These are phyloP conservation scores for Notolabrus celidotus DNA, from an alignment of 2,797 vertebrate genomes.

Conservation along the genomic window DNA sequence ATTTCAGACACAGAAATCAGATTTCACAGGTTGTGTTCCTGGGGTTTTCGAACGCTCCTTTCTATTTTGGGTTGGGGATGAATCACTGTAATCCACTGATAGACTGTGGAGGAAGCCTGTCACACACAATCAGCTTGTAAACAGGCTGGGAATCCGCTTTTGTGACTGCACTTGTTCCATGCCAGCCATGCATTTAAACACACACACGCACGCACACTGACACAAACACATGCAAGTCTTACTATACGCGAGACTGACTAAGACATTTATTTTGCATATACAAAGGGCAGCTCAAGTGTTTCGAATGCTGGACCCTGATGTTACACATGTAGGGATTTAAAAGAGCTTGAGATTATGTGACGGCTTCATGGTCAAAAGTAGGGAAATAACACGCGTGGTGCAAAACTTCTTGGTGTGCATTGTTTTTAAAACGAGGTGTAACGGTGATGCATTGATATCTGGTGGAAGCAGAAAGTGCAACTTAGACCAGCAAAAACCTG, in stretches of 20 bases:
- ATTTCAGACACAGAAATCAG: slow-evolving; percentile 50
- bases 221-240: neutral
- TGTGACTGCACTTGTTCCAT: slow-evolving; percentile 38
- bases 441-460: no score
- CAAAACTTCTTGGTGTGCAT: no score
- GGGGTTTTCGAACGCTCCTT: slow-evolving; percentile 27
- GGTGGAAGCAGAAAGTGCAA: no score
- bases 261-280: neutral
- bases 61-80: slow-evolving; percentile 56
- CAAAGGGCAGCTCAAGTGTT: no score
- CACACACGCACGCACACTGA: neutral
- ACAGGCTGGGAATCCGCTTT: slow-evolving; percentile 47
- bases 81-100: slow-evolving; percentile 53
- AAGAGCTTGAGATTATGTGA: no score
- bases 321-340: no score
- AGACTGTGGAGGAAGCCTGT: slow-evolving; percentile 48
- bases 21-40: slow-evolving; percentile 68
- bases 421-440: no score
- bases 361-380: no score
- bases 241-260: neutral
- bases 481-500: no score
- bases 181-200: neutral
- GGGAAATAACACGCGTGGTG: no score
- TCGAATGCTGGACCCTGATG: no score
- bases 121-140: slow-evolving; percentile 55